Base-by-base conservation (phyloP, 2,113 vertebrate genomes). In the Heterotis niloticus region DNA sequence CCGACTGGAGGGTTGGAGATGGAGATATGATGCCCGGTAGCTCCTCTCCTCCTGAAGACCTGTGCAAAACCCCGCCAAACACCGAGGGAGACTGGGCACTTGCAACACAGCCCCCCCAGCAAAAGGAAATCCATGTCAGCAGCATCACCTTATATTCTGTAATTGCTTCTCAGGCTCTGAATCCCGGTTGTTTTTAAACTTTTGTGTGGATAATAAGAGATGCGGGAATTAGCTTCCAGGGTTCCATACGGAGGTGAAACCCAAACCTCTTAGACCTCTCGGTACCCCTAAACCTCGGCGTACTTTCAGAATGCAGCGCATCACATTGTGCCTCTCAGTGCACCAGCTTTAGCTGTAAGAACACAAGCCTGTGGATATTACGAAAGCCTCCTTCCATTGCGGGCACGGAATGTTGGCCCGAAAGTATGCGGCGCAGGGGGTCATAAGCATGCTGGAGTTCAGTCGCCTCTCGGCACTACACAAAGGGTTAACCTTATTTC, bases 1-100 rank as follows among this genome's bases (percentile, higher is more conserved):
- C 84, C 86, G 85, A 88, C 86, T 85, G 73, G 71, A 52, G 54
- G 18, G 73, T 64, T 77, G 79, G 84, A 86, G 88, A 88, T 84
- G 83, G 83, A 83, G 81, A 82, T 86, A 87, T 85, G 81, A 81
- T 82, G 76, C 85, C 85, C 87, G 89, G 88, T 86, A 86, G 78
- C 81, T 83, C 81, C 28, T 79, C 80, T 65, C 78, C 82, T 84
- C 83, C 86, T 84, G 82, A 70, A 80, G 79, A 72, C 77, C 79
- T 75, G 74, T 79, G 81, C 79, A 86, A 82, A 86, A 81, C 83
- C 82, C 84, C 85, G 84, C 69, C 80, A 34, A 80, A 73, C 82
- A 85, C 28, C 74, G 81, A 83, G 81, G 71, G 62, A 11, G 65
- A 76, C 57, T 75, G 77, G 64, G 81, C 29, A 0, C 12, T 56